Base-by-base conservation (phyloP, 2,113 vertebrate species). In the Grus americana region DNA sequence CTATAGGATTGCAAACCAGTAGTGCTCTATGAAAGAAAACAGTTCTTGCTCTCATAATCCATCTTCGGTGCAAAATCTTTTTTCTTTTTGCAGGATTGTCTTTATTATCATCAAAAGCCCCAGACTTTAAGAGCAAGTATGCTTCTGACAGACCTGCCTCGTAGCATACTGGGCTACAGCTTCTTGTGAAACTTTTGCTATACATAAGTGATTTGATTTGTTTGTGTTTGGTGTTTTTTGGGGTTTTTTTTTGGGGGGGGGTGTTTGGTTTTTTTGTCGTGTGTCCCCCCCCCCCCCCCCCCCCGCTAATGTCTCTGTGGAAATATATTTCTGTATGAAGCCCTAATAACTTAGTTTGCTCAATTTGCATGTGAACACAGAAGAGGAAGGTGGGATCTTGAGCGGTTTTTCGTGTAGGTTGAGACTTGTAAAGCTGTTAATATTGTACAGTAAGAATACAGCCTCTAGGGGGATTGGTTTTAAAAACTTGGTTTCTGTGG, bases 401-500 rank as follows among this genome's bases (percentile, higher is more conserved):
- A 79, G 44, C 1, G 2, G 12, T 47, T 85, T 85, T 94, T 67
- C 3, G 0, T 58, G 54, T 71, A 79, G 80, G 30, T 68, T 74
- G 61, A 92, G 47, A 50, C 50, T 55, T 79, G 47, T 71, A 55
- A 72, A 81, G 23, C 54, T 79, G 54, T 85, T 91, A 70, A 54
- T 82, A 68, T 38, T 1, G 4, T 79, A 29, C 27, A 15, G 49
- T 50, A 88, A 58, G 66, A 79, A 85, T 73, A 62, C 9, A 58
- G 85, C 67, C 88, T 79, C 66, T 83, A 46, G 85, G 73, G 67
- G 72, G 36, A 54, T 4, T 66, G 49, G 30, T 82, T 94, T 86
- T 75, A 52, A 90, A 82, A 94, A 65, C 2, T 52, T 87, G 78
- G 66, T 92, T 93, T 93, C 74, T 83, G 87, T 94, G 92, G 75